Evolutionary conservation across 2,888 invertebrate species (phyloP), one percentile per base, ranked within the genome.

Genomic region (Pristionchus arcanus): DNA sequence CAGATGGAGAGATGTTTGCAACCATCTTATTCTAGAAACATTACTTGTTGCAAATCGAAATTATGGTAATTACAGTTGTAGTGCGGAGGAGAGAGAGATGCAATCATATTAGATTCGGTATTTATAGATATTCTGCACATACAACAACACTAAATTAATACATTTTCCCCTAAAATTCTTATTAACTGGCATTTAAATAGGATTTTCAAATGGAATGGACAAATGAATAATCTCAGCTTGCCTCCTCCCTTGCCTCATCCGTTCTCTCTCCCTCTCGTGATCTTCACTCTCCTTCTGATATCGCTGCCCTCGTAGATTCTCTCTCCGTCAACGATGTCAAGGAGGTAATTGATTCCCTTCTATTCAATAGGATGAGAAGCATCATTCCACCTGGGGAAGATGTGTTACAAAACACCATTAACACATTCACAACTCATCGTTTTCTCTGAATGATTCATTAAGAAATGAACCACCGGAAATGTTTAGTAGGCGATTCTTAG

Each of bases 231-330:
- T 31, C 34, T 49, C 87, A 87, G 87, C 53, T 87, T 9, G 68
- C 87, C 71, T 87, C 87, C 16, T 87, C 87, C 9, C 87, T 87
- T 2, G 87, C 87, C 42, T 37, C 87, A 7, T 87, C 87, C 31
- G 87, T 87, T 2, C 87, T 87, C 87, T 68, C 87, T 71, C 87
- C 87, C 49, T 53, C 68, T 34, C 42, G 53, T 49, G 87, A 87
- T 53, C 87, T 87, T 3, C 87, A 71, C 28, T 71, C 87, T 34
- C 87, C 87, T 19, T 68, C 87, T 71, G 87, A 87, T 31, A 28
- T 87, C 13, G 87, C 71, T 21, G 28, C 68, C 42, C 68, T 87
- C 87, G 34, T 87, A 31, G 87, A 87, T 53, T n/a, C 55, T 16
- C 34, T 87, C 28, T 87, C 87, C 49, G 49, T 87, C 68, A 53